A percentile compares a stretch with the other conserved stretches of the same genome.
These are phyloP conservation scores for Turdus rufiventris DNA, from an alignment of 2,113 vertebrate species.

Conservation along the genomic window DNA sequence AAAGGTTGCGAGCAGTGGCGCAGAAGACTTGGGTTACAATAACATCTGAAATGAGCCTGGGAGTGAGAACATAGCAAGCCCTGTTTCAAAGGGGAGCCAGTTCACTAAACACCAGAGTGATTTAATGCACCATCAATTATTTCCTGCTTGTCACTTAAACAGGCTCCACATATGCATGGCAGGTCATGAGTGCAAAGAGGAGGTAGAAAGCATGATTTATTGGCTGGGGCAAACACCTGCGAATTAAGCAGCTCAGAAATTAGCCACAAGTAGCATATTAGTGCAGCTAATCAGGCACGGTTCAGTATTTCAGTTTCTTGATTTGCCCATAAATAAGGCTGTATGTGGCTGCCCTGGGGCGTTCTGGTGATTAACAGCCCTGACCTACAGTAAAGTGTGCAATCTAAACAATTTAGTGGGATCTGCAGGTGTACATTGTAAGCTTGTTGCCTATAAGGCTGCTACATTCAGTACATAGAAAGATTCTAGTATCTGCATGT, in stretches of 20 bases:
- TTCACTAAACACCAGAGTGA: conserved; percentile 76
- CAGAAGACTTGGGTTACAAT: conserved; percentile 80
- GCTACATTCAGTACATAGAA: neutral
- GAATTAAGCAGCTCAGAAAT: conserved; percentile 91
- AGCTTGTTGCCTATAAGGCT: conserved; percentile 26
- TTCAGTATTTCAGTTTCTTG: conserved; percentile 90
- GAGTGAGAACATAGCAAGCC: conserved; percentile 71
- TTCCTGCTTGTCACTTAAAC: conserved; percentile 87
- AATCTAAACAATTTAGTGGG: conserved; percentile 64
- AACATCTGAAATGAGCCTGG: conserved; percentile 81
- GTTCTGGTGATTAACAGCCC: conserved; percentile 87
- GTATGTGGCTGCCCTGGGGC: conserved; percentile 83
- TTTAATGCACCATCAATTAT: conserved; percentile 89
- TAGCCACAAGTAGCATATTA: conserved; percentile 99
- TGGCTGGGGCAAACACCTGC: conserved; percentile 88
- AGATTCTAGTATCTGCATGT: neutral
- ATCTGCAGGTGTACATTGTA: conserved; percentile 54
- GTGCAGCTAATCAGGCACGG: conserved; percentile 92
- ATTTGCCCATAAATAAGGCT: conserved; percentile 90
- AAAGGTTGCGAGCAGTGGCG: conserved; percentile 71
- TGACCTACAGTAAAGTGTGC: conserved; percentile 87
- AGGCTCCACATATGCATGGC: conserved; percentile 87
- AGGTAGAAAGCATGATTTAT: conserved; percentile 84
- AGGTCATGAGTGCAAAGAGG: conserved; percentile 64
- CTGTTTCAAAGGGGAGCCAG: conserved; percentile 70